These are phyloP conservation scores for Tympanoctomys barrerae DNA, from an alignment of 2,797 vertebrate species.

Conservation along the genomic window DNA sequence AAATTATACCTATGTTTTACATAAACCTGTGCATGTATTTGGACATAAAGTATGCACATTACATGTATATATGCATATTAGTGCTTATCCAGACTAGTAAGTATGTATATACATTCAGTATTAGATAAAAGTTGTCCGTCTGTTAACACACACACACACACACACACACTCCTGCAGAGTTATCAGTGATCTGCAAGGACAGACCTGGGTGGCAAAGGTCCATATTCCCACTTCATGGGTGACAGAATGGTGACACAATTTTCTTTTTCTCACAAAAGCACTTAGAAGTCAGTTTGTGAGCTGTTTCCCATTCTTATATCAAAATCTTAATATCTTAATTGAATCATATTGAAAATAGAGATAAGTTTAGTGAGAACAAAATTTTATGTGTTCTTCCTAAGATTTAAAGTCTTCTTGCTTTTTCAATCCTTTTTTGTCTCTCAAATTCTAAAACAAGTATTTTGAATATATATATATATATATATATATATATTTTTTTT, in stretches of 20 bases:
- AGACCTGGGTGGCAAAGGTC: too few species aligned
- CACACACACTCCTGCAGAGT: too few species aligned
- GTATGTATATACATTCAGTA: neutral
- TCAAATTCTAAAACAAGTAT: neutral
- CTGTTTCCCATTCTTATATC: neutral
- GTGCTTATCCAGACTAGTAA: neutral
- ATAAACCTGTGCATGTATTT: neutral
- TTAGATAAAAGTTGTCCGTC: too few species aligned
- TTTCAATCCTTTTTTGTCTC: neutral
- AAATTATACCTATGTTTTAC: neutral
- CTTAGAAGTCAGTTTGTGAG: conserved; percentile 28
- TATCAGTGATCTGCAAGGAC: too few species aligned
- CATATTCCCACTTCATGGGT: too few species aligned
- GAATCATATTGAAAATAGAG: neutral
- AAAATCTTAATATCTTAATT: conserved; percentile 36
- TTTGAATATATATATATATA: neutral
- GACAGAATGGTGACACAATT: neutral
- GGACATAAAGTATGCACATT: neutral
- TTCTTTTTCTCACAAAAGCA: conserved; percentile 21
- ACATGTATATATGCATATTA: neutral
- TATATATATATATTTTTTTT: too few species aligned
- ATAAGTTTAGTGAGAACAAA: conserved; percentile 37
- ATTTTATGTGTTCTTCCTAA: conserved; percentile 39
- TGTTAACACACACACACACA: too few species aligned
- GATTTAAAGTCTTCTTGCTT: neutral